Evolutionary conservation across 2,888 invertebrate genomes (phyloP).

Genomic region (Sialis lutaria): DNA sequence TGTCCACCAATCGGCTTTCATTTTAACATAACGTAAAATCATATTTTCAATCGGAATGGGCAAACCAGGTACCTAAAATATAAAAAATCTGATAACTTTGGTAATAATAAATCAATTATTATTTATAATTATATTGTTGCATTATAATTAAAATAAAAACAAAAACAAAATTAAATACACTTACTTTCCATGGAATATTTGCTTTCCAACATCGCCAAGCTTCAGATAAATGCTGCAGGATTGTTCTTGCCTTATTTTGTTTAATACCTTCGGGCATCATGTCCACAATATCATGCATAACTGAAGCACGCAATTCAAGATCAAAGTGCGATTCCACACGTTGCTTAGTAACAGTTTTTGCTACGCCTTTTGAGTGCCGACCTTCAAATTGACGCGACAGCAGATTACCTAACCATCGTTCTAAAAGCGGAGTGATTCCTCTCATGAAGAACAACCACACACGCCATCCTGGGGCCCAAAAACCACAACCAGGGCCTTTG

Average conservation of each 20-base stretch:
- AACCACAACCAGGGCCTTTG: constrained; percentile 95
- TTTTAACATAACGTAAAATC: constrained; percentile 98
- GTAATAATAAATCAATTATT: not conserved
- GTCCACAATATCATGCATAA: constrained; percentile 96
- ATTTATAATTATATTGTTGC: not conserved
- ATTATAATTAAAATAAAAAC: not conserved
- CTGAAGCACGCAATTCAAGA: constrained; percentile 91
- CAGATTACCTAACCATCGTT: constrained; percentile 98
- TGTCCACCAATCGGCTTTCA: constrained; percentile 99
- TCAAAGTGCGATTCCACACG: constrained; percentile 99
- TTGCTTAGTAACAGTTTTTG: constrained; percentile 99
- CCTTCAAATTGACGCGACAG: constrained; percentile 98
- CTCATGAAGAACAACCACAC: constrained; percentile 99
- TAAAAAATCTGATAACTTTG: constrained; percentile 1
- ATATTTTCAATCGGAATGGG: constrained; percentile 99
- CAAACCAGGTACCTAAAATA: constrained; percentile 70
- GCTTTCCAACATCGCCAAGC: constrained; percentile 99
- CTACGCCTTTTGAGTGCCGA: constrained; percentile 97
- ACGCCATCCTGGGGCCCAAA: constrained; percentile 99
- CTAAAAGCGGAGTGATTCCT: constrained; percentile 93
- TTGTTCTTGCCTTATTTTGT: constrained; percentile 98
- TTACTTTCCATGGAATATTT: constrained; percentile 98
- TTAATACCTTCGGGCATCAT: constrained; percentile 99
- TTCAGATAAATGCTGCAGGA: constrained; percentile 95
- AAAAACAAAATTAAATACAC: constrained; percentile 5